Base-by-base conservation (phyloP, 2,113 vertebrate species). In the Campylomormyrus numenius region DNA sequence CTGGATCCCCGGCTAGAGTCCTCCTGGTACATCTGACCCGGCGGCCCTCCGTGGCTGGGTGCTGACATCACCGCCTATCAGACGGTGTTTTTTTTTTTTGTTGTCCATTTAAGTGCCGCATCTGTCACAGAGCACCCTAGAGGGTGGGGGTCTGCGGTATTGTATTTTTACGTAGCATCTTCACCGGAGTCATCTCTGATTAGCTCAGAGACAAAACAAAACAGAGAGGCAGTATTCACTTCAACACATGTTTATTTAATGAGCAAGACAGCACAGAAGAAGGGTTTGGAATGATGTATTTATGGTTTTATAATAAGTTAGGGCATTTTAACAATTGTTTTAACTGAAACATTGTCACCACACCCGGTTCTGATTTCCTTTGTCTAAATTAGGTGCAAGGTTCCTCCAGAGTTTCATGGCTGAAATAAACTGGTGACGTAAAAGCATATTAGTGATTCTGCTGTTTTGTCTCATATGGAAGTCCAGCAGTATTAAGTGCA, bases 161-260 rank as follows among this genome's bases (percentile, higher is more conserved):
- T 48, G 45, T 62, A 21, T 58, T 88, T 88, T 88, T 88, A 52
- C 49, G 52, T 56, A 24, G 86, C 46, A 19, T 21, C 45, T 88
- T 48, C 31, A 56, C 35, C n/a, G 39, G 10, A 31, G 17, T 80
- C 19, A 48, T 88, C 46, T 52, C 27, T 35, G 19, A 77, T 80
- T 49, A 89, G 88, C 31, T 49, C 13, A 4, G 31, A 21, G 48
- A 35, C 17, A 10, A 56, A 88, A 56, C 19, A 3, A 35, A 56
- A 27, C 31, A 2, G 52, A 5, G 27, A 87, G 24, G 48, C 21
- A 48, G 4, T 84, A 19, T 17, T 50, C 92, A 95, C 94, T 94
- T 93, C 89, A 3, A 92, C 91, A 92, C 94, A 92, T 96, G 94
- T 95, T 96, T 95, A 94, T 95, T 95, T 90, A 95, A 94, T 92